These are phyloP conservation scores for Zosterops lateralis DNA, from an alignment of 2,113 vertebrate species.

Conservation along the genomic window DNA sequence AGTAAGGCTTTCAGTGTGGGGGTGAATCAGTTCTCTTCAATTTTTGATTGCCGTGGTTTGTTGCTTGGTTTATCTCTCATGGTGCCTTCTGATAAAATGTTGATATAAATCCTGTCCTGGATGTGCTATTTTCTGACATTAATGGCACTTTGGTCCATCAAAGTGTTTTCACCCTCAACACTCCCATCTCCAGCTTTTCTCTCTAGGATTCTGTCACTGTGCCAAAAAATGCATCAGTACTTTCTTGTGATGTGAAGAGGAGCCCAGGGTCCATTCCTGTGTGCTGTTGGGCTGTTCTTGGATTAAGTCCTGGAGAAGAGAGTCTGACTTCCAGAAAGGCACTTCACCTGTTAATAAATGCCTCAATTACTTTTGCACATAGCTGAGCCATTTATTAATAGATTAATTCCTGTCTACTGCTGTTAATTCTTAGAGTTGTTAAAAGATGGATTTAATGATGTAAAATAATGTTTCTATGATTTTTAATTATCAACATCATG, in stretches of 20 bases:
- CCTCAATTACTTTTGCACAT: background rate
- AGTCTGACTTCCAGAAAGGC: background rate
- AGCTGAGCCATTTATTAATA: background rate
- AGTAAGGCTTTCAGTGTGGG: background rate
- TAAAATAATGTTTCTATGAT: background rate
- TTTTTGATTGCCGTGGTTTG: background rate
- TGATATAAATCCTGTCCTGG: background rate
- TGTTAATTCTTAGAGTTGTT: background rate
- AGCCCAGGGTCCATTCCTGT: background rate
- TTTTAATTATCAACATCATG: background rate
- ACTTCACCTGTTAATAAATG: background rate
- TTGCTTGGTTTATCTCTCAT: background rate
- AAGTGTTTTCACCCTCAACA: background rate
- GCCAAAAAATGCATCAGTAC: conserved; percentile 27
- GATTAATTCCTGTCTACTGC: background rate
- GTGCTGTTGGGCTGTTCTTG: background rate
- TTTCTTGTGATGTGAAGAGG: background rate
- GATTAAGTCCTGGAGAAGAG: background rate
- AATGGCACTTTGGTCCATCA: background rate
- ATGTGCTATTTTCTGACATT: background rate
- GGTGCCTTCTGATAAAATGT: background rate
- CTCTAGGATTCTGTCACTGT: background rate
- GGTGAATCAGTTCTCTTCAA: background rate
- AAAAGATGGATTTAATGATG: accelerated
- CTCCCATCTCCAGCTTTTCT: background rate